A percentile compares a stretch with the other conserved stretches of the same genome.
phyloP scores from a whole-genome alignment of 37 sponge, comb jelly and placozoan genomes.

The Oscarella lobularis region DNA sequence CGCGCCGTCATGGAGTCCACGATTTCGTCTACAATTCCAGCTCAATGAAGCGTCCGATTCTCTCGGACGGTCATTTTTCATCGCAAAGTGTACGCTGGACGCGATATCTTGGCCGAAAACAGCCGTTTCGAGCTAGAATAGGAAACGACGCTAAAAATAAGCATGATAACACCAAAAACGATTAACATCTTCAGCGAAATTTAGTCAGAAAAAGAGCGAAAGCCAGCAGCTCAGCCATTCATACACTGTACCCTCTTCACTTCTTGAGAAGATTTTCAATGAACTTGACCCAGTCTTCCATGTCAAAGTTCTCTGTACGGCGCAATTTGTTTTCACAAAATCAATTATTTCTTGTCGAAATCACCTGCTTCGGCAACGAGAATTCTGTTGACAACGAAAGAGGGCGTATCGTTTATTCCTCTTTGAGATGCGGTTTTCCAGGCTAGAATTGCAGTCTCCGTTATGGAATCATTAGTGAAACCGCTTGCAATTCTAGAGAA shows the following conservation, averaged over 20 bases:
- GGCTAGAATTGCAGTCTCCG: neutral
- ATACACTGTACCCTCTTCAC: too few relatives aligned
- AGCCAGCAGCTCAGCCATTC: too few relatives aligned
- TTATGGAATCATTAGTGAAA: neutral
- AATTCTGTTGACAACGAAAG: neutral
- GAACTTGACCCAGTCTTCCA: neutral
- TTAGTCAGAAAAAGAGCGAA: too few relatives aligned
- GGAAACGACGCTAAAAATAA: too few relatives aligned
- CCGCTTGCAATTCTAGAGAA: neutral
- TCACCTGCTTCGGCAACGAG: neutral
- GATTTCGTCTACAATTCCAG: conserved; percentile 8
- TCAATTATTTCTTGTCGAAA: neutral
- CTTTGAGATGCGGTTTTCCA: neutral
- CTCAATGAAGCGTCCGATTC: conserved; percentile 51
- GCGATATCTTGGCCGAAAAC: conserved; percentile 62
- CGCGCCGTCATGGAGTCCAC: too few relatives aligned
- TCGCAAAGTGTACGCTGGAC: conserved; percentile 55
- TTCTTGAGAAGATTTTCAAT: neutral
- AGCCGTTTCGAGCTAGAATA: conserved; percentile 26
- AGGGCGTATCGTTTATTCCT: neutral
- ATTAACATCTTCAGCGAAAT: too few relatives aligned
- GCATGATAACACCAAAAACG: too few relatives aligned
- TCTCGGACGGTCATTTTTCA: conserved; percentile 40
- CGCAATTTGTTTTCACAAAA: neutral
- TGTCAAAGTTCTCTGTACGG: neutral